phyloP scores from a whole-genome alignment of 2,797 vertebrate species.

The Sebastes nivosus region DNA sequence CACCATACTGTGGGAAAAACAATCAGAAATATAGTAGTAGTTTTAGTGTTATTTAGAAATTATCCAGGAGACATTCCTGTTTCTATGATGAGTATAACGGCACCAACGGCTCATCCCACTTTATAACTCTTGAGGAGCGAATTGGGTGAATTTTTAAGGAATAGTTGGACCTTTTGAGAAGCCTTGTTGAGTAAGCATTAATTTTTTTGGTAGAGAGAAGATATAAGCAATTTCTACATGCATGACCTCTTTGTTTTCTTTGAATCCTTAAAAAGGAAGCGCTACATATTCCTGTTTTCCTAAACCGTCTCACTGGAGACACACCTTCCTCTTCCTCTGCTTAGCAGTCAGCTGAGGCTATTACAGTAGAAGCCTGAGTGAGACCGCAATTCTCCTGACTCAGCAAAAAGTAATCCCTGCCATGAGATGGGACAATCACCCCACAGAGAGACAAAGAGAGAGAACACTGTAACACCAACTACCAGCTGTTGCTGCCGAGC shows the following conservation, averaged over 20 bases:
- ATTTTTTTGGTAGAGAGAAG: background rate
- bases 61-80: background rate
- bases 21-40: background rate
- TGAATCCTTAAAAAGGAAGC: conserved; percentile 27
- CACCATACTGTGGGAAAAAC: background rate
- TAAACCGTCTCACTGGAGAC: background rate
- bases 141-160: background rate
- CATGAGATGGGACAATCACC: conserved; percentile 46
- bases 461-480: conserved; percentile 50
- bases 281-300: conserved; percentile 38
- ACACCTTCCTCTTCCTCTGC: conserved; percentile 41
- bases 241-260: background rate
- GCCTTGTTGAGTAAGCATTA: background rate
- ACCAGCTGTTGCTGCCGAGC: conserved; percentile 48
- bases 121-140: too few relatives aligned
- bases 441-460: conserved; percentile 40
- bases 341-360: conserved; percentile 43
- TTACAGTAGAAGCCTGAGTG: conserved; percentile 44
- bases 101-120: too few relatives aligned
- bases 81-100: background rate
- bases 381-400: conserved; percentile 45
- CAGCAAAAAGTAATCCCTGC: conserved; percentile 64
- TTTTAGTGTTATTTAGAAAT: background rate
- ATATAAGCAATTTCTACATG: background rate
- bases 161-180: background rate